These are phyloP conservation scores for Teleogryllus occipitalis DNA, from an alignment of 1,140 invertebrate species.

Conservation along the genomic window DNA sequence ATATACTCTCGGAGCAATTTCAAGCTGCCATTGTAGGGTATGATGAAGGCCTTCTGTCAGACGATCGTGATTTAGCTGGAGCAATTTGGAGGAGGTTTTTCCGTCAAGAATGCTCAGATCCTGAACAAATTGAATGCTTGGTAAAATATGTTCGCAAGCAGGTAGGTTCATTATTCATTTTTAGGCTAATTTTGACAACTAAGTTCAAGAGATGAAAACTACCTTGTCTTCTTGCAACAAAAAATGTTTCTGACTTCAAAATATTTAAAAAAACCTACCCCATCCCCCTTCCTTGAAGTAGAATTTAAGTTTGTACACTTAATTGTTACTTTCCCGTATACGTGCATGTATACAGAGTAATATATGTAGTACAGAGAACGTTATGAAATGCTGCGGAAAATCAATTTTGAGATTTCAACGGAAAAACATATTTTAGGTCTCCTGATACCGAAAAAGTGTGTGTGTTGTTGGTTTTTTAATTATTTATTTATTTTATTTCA, in stretches of 20 bases:
- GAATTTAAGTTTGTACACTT: too few relatives aligned
- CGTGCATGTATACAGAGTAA: too few relatives aligned
- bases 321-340: too few relatives aligned
- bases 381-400: too few relatives aligned
- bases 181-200: neutral
- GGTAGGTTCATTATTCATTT: slow-evolving; percentile 35
- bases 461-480: too few relatives aligned
- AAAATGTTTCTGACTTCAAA: neutral
- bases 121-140: slow-evolving; percentile 53
- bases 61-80: slow-evolving; percentile 63
- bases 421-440: too few relatives aligned
- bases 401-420: too few relatives aligned
- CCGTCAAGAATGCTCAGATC: slow-evolving; percentile 47
- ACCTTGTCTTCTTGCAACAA: neutral
- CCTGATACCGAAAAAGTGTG: too few relatives aligned
- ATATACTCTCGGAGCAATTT: slow-evolving; percentile 53
- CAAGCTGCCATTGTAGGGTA: slow-evolving; percentile 76
- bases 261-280: too few relatives aligned
- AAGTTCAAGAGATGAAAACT: neutral
- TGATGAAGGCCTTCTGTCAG: slow-evolving; percentile 69
- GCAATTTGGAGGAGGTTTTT: slow-evolving; percentile 80
- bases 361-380: too few relatives aligned
- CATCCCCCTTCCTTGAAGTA: too few relatives aligned
- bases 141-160: slow-evolving; percentile 64
- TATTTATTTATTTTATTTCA: too few relatives aligned